phyloP scores from a whole-genome alignment of 2,888 invertebrate genomes.

The Nematopogon swammerdamellus region DNA sequence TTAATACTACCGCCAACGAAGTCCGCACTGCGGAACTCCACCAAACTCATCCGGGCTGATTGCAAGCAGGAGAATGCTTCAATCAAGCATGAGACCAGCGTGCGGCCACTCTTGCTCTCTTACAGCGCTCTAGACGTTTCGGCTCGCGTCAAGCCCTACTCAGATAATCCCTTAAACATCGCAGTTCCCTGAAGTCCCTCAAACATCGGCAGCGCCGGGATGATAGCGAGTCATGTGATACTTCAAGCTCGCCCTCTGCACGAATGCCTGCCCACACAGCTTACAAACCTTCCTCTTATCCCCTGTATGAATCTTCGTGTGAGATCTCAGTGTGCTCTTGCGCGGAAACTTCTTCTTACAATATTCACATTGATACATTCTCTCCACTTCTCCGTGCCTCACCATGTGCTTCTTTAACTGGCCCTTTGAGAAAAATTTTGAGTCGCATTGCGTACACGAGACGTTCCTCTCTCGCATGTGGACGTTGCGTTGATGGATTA shows the following conservation, averaged over 20 bases:
- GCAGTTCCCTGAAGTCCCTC: no score
- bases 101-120: no score
- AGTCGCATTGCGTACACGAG: slow-evolving; percentile 48
- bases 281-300: slow-evolving; percentile 20
- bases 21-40: no score
- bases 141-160: no score
- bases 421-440: slow-evolving; percentile 21
- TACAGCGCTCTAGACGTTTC: no score
- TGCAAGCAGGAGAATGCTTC: no score
- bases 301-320: slow-evolving; percentile 21
- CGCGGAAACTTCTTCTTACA: slow-evolving; percentile 24
- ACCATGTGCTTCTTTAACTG: slow-evolving; percentile 19
- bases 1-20: no score
- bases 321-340: slow-evolving; percentile 18
- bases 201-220: slow-evolving; percentile 2
- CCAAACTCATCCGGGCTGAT: no score
- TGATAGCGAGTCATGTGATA: slow-evolving; percentile 17
- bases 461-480: slow-evolving; percentile 48
- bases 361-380: slow-evolving; percentile 19
- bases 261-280: slow-evolving; percentile 24
- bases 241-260: slow-evolving; percentile 21
- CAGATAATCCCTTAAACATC: no score
- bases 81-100: no score
- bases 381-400: slow-evolving; percentile 20
- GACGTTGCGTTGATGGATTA: slow-evolving; percentile 15